Base-by-base conservation (phyloP, 1,140 invertebrate species). In the Acyrthosiphon pisum region DNA sequence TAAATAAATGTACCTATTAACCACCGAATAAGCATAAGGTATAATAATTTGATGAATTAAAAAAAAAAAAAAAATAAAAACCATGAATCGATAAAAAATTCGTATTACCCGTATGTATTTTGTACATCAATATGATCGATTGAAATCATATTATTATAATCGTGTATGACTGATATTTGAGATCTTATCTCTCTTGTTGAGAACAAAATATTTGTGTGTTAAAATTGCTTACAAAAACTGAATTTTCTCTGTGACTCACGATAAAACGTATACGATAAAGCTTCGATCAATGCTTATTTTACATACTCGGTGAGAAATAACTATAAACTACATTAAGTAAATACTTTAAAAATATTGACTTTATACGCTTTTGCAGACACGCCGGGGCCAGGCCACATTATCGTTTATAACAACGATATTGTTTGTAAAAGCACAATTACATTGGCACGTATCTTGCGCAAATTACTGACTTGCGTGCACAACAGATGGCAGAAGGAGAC, bases 341-440 rank as follows among this genome's bases (percentile, higher is more conserved):
- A 76, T 6, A 41, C 30, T 44, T 87, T 48, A 44, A 8, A 87
- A 48, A 7, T 87, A 48, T 22, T 87, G 46, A 87, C 6, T 48
- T 48, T n/a, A 48, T 48, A n/a, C 50, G 46, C 26, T 87, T 50
- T 48, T 18, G 14, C 44, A 48, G 30, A 18, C 46, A 48, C 46
- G 1, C n/a, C 18, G 3, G 11, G 86, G 8, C n/a, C 18, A 18
- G 18, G n/a, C 7, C 11, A 46, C 30, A 46, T 76, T n/a, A n/a
- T 35, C 86, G 46, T 87, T 50, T 87, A 87, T 48, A 87, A 20
- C 86, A 87, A 48, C 46, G 46, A 87, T 87, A 48, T 48, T 87
- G 86, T 50, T 48, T 48, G 30, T 87, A 87, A 87, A 87, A 87
- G 86, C 44, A n/a, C 46, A 87, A 87, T 87, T 87, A 87, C 46